These are phyloP conservation scores for Lordiphosa clarofinis DNA, from an alignment of 1,140 invertebrate species.

Conservation along the genomic window DNA sequence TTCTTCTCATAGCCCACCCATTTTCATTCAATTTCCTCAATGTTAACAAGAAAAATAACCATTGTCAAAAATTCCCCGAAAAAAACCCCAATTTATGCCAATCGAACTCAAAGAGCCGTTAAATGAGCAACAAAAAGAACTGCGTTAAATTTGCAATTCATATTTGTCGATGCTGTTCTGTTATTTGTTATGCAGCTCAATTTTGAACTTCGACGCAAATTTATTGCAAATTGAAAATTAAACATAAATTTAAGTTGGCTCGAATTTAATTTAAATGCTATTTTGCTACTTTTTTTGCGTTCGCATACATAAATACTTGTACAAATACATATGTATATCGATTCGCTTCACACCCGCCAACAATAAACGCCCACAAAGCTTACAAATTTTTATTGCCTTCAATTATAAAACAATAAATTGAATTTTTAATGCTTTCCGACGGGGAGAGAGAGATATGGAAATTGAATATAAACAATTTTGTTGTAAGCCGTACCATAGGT, in stretches of 20 bases:
- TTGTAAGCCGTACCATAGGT: background rate
- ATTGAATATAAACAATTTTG: no score
- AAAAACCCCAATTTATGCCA: conserved; percentile 2
- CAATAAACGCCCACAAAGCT: conserved; percentile 28
- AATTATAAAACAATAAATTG: conserved; percentile 71
- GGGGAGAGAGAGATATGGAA: background rate
- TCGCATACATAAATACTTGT: no score
- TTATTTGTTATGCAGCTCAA: conserved; percentile 32
- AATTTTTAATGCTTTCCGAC: conserved; percentile 49
- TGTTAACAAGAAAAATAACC: background rate
- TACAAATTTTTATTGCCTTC: conserved; percentile 61
- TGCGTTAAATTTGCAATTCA: conserved; percentile 42
- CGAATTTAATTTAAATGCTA: conserved; percentile 61
- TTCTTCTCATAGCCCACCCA: no score
- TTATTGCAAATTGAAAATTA: conserved; percentile 50
- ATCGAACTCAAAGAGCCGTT: conserved; percentile 14
- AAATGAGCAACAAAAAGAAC: conserved; percentile 15
- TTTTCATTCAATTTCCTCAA: no score
- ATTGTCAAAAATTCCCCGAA: background rate
- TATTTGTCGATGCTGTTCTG: conserved; percentile 20
- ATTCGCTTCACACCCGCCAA: conserved; percentile 36
- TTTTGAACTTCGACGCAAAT: conserved; percentile 31
- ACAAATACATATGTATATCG: conserved; percentile 6
- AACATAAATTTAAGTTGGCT: conserved; percentile 32
- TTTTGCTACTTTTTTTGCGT: conserved; percentile 8